Base-by-base conservation (phyloP, 2,797 vertebrate species). In the Hafferia zeledoni region DNA sequence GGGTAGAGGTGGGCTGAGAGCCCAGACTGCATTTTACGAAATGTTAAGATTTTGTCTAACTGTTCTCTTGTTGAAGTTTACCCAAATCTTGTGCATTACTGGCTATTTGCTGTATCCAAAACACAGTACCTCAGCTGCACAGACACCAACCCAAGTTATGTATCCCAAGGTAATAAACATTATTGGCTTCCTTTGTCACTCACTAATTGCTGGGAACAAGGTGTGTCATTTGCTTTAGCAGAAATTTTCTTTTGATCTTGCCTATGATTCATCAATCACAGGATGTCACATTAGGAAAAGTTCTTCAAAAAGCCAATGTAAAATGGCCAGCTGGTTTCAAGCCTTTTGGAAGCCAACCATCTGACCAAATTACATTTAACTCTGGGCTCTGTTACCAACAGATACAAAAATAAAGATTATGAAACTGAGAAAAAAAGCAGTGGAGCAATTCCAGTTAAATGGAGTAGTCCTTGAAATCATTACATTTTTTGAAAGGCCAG, bases 21-120 rank as follows among this genome's bases (percentile, higher is more conserved):
- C 91, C 92, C 89, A 94, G 79, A 91, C 69, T 63, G 44, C 69
- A 63, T 86, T 89, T 95, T 72, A 94, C 33, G 43, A 76, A 88
- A 72, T 5, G 24, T 75, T 85, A 81, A 59, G 59, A 9, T 86
- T 93, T 89, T 79, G 76, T 92, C 69, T 72, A 69, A 52, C 39
- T 92, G 69, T 91, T 69, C 65, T 88, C 43, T 50, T 53, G 37
- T 22, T 93, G 89, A 95, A 89, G 53, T 4, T 3, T 67, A 72
- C 57, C 43, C 69, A 91, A 49, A 91, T 65, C 31, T 72, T 63
- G 37, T 74, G 79, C n/a, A 25, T 72, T 75, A 57, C 20, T 79
- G 78, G 49, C 43, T 83, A 23, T 3, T 76, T 43, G 19, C 52
- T 72, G 28, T 49, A 88, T 83, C 57, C 47, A 85, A 90, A 77